These are phyloP conservation scores for Diuraphis noxia DNA, from an alignment of 1,140 invertebrate species.

Conservation along the genomic window DNA sequence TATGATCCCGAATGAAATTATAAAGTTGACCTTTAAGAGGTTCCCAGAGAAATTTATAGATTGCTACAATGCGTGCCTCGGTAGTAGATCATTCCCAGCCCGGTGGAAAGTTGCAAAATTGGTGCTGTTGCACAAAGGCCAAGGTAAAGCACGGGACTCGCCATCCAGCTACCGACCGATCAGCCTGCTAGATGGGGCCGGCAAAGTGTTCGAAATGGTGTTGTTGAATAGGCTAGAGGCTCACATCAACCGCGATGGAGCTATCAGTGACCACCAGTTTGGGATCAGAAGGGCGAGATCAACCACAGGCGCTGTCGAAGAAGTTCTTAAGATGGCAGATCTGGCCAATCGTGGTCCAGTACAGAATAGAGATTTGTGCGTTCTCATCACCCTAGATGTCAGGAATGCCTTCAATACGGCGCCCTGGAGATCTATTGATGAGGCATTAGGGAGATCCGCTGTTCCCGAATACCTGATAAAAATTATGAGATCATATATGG, in stretches of 20 bases:
- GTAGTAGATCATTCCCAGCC: background rate
- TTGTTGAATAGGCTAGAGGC: background rate
- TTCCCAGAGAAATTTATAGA: no score
- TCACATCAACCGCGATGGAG: background rate
- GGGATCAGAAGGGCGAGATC: background rate
- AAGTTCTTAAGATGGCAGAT: background rate
- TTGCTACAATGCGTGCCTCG: background rate
- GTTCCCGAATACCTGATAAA: background rate
- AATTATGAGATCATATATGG: background rate
- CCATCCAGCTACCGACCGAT: background rate
- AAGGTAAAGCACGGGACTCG: background rate
- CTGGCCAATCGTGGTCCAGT: background rate
- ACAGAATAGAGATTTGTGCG: background rate
- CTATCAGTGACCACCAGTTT: background rate
- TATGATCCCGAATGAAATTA: no score
- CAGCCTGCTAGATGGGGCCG: background rate
- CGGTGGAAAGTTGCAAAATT: background rate
- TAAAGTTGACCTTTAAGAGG: no score
- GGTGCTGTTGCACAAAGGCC: background rate
- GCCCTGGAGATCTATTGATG: background rate
- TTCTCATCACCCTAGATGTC: background rate
- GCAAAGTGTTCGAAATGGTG: background rate
- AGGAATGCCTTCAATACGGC: background rate
- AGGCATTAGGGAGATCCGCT: background rate
- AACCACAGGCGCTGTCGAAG: background rate